Evolutionary conservation across 2,888 invertebrate species (phyloP).

Genomic region (Cacoxenus indagator): DNA sequence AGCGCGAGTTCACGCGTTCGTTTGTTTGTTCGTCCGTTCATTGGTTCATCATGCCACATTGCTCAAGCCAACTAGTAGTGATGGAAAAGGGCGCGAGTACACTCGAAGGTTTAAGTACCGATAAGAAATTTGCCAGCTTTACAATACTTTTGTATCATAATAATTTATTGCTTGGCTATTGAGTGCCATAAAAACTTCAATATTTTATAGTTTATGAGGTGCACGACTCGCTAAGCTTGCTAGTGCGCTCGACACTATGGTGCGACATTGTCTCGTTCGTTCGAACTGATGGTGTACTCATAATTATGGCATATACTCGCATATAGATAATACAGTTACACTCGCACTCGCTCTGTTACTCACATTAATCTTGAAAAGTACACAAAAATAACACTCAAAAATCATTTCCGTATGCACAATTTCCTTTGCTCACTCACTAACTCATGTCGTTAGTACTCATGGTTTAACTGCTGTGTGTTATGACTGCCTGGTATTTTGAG

Average conservation of each 20-base stretch:
- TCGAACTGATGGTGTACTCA: constrained; percentile 30
- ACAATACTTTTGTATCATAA: constrained; percentile 65
- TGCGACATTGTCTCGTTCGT: no score
- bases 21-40: no score
- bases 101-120: constrained; percentile 52
- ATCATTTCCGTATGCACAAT: no score
- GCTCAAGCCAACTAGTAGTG: not conserved
- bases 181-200: constrained; percentile 66
- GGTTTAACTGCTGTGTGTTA: constrained; percentile 29
- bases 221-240: constrained; percentile 36
- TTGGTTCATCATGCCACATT: no score
- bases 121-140: constrained; percentile 65
- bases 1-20: constrained; percentile 26
- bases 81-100: not conserved
- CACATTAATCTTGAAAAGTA: no score
- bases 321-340: constrained; percentile 45
- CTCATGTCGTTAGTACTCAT: not conserved
- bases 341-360: constrained; percentile 25
- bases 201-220: constrained; percentile 65
- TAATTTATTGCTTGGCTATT: constrained; percentile 65
- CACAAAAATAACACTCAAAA: no score
- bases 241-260: not conserved
- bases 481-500: constrained; percentile 1
- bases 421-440: not conserved
- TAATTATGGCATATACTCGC: constrained; percentile 53